A percentile compares a stretch with the other conserved stretches of the same genome.
These are phyloP conservation scores for Eristalis arbustorum DNA, from an alignment of 2,888 invertebrate genomes.

Conservation along the genomic window DNA sequence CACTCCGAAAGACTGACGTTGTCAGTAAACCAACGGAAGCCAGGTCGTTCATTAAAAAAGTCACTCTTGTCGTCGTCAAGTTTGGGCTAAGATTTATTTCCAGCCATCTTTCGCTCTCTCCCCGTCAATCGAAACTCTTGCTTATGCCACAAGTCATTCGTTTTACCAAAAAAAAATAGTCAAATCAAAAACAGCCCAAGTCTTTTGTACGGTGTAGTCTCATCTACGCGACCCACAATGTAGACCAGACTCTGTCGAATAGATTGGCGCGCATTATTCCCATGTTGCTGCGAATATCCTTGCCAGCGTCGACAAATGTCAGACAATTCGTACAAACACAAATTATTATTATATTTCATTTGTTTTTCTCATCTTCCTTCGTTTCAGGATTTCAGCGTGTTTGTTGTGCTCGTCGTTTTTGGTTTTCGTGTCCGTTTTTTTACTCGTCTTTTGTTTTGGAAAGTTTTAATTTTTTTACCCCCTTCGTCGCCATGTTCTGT, in stretches of 20 bases:
- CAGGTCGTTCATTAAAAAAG: no score
- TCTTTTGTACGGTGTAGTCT: background rate
- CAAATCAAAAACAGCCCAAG: background rate
- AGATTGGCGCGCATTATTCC: slow-evolving; percentile 38
- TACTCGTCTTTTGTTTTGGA: background rate
- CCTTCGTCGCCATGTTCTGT: slow-evolving; percentile 17
- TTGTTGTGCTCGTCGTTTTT: background rate
- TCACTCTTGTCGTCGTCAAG: no score
- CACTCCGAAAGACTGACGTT: no score
- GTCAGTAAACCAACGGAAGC: no score
- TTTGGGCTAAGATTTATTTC: no score
- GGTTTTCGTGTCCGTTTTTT: background rate
- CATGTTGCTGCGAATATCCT: slow-evolving; percentile 53
- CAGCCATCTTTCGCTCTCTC: no score
- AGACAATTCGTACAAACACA: background rate
- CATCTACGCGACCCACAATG: background rate
- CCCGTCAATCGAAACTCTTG: no score
- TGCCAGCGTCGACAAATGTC: slow-evolving; percentile 8
- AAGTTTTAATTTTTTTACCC: slow-evolving; percentile 1
- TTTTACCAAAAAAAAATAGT: background rate
- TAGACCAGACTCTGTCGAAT: background rate
- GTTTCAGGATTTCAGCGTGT: background rate
- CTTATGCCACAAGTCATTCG: no score
- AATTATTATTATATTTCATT: background rate
- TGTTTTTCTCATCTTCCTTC: background rate